A percentile compares a stretch with the other conserved stretches of the same genome.
phyloP scores from a whole-genome alignment of 1,140 invertebrate species.

The Drosophila pseudoobscura region DNA sequence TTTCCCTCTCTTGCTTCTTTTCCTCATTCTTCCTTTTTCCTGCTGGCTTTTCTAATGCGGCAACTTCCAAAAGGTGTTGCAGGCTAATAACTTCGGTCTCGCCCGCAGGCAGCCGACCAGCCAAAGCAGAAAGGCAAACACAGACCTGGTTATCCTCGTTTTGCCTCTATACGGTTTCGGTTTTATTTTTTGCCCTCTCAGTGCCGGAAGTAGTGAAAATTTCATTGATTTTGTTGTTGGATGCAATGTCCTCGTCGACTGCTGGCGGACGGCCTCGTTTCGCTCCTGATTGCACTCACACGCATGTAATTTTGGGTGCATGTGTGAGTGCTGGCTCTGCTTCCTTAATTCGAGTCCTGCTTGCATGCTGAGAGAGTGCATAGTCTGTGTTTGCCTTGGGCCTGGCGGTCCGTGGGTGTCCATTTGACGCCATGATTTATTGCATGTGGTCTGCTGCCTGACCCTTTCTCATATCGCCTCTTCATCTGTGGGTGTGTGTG shows the following conservation, averaged over 20 bases:
- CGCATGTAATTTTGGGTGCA: constrained; percentile 11
- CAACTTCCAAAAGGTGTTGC: constrained; percentile 64
- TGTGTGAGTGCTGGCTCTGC: constrained; percentile 24
- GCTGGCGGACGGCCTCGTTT: constrained; percentile 56
- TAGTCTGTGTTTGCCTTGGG: constrained; percentile 17
- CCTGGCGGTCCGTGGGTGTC: constrained; percentile 33
- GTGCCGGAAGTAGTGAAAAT: constrained; percentile 74
- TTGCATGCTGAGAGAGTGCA: constrained; percentile 35
- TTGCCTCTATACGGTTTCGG: not conserved
- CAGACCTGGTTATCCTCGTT: constrained; percentile 20
- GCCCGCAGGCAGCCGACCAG: constrained; percentile 18
- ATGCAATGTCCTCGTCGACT: constrained; percentile 59
- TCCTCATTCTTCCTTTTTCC: not conserved
- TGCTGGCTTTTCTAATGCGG: constrained; percentile 30
- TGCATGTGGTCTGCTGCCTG: constrained; percentile 24
- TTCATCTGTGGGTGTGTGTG: constrained; percentile 1
- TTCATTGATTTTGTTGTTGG: constrained; percentile 75
- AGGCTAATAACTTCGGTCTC: constrained; percentile 71
- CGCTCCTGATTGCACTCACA: constrained; percentile 35
- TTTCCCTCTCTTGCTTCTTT: not conserved
- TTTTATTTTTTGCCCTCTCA: constrained; percentile 12
- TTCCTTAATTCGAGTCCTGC: constrained; percentile 57
- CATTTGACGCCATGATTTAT: constrained; percentile 70
- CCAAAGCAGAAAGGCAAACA: constrained; percentile 66
- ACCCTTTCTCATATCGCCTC: constrained; percentile 16